Conservation (phyloP, 2,888 invertebrate species). For the Eupithecia pulchellata region DNA sequence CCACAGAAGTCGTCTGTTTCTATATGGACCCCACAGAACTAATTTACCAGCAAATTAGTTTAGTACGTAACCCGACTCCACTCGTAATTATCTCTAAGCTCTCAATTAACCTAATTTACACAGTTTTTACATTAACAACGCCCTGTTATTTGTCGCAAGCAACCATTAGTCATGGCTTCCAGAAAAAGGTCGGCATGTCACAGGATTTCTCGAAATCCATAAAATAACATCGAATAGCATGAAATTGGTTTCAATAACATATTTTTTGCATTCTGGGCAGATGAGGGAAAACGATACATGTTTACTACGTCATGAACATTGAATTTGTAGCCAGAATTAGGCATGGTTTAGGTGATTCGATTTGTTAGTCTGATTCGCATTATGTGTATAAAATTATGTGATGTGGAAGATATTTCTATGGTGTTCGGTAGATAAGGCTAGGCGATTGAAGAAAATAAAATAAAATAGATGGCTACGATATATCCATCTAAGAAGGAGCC, state of each 20-base stretch:
- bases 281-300: background rate
- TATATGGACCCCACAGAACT: too few relatives aligned
- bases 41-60: conserved; percentile 22
- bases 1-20: too few relatives aligned
- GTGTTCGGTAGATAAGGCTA: too few relatives aligned
- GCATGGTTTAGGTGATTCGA: background rate
- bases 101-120: conserved; percentile 19
- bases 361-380: background rate
- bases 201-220: conserved; percentile 41
- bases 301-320: background rate
- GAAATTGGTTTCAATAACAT: conserved; percentile 36
- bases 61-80: conserved; percentile 8
- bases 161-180: conserved; percentile 29
- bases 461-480: too few relatives aligned
- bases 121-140: background rate
- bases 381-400: too few relatives aligned
- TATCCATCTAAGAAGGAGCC: too few relatives aligned
- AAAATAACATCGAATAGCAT: conserved; percentile 37
- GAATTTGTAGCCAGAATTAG: background rate
- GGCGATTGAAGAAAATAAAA: too few relatives aligned
- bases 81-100: conserved; percentile 18
- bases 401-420: too few relatives aligned
- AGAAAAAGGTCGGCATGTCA: conserved; percentile 39
- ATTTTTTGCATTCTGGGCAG: conserved; percentile 5
- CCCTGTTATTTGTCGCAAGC: conserved; percentile 15